These are phyloP conservation scores for Ligdia adustata DNA, from an alignment of 2,888 invertebrate genomes.

Conservation along the genomic window DNA sequence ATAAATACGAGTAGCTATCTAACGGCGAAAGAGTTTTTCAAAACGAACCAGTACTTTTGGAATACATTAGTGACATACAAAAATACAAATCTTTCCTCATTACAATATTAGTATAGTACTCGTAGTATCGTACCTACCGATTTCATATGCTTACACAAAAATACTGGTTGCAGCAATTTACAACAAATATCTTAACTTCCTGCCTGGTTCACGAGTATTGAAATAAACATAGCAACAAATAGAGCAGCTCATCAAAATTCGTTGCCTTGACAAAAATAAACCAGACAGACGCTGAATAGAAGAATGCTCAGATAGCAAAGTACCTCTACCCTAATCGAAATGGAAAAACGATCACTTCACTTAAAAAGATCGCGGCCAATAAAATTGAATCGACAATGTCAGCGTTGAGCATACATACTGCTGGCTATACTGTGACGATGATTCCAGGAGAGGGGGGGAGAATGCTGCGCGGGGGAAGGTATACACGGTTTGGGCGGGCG, in stretches of 20 bases:
- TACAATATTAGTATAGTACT: too few species aligned
- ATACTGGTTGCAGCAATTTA: too few species aligned
- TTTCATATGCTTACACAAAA: too few species aligned
- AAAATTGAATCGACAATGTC: slow-evolving; percentile 76
- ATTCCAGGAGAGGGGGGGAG: slow-evolving; percentile 38
- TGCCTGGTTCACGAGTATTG: too few species aligned
- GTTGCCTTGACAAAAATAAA: slow-evolving; percentile 49
- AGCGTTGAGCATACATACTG: slow-evolving; percentile 56
- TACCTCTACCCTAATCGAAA: slow-evolving; percentile 73
- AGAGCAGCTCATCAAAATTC: slow-evolving; percentile 45
- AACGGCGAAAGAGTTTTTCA: too few species aligned
- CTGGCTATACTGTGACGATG: slow-evolving; percentile 16
- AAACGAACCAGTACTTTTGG: too few species aligned
- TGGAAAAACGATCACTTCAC: slow-evolving; percentile 76
- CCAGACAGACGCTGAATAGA: slow-evolving; percentile 43
- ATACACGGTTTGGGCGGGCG: slow-evolving; percentile 81
- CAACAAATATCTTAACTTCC: too few species aligned
- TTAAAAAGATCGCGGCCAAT: slow-evolving; percentile 80
- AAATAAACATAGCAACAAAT: slow-evolving; percentile 1
- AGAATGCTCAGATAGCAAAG: slow-evolving; percentile 52
- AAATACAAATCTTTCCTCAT: too few species aligned
- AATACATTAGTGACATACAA: too few species aligned
- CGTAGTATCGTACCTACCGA: too few species aligned
- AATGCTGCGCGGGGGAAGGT: slow-evolving; percentile 40
- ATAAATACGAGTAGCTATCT: too few species aligned